Conservation (phyloP, 2,797 vertebrate species). For the Darevskia nairensis region DNA sequence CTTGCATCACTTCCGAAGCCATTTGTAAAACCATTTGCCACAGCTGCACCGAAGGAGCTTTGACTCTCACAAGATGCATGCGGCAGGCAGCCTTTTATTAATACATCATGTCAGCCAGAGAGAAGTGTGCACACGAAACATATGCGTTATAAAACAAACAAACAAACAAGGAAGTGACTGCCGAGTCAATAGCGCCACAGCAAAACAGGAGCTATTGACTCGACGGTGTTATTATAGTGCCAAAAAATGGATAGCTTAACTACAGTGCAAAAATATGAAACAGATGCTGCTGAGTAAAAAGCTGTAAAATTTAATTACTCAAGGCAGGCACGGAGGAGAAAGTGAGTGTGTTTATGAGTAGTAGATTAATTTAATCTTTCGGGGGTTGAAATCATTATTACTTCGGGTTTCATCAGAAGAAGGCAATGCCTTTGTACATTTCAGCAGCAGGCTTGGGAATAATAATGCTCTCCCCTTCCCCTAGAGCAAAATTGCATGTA, state of each 20-base stretch:
- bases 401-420: constrained; percentile 44
- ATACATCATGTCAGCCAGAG: not conserved
- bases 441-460: constrained; percentile 7
- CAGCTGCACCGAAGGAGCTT: not conserved
- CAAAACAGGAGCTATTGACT: constrained; percentile 67
- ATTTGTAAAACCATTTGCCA: not conserved
- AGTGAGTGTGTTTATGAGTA: constrained; percentile 49
- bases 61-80: not conserved
- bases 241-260: constrained; percentile 68
- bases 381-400: constrained; percentile 55
- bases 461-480: constrained; percentile 8
- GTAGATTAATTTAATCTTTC: constrained; percentile 67
- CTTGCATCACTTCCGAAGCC: not conserved
- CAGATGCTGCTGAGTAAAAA: constrained; percentile 70
- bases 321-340: constrained; percentile 50
- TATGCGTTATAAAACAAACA: constrained; percentile 8
- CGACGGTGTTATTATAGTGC: constrained; percentile 51
- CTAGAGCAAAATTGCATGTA: constrained; percentile 14
- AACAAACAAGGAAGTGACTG: constrained; percentile 41
- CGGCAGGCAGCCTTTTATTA: constrained; percentile 17
- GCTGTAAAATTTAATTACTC: constrained; percentile 69
- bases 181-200: constrained; percentile 59
- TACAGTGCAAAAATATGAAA: constrained; percentile 67
- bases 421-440: constrained; percentile 8
- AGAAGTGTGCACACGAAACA: constrained; percentile 8